A percentile compares a stretch with the other conserved stretches of the same genome.
Evolutionary conservation across 2,113 vertebrate species (phyloP).

Genomic region (Oceanodroma tethys): DNA sequence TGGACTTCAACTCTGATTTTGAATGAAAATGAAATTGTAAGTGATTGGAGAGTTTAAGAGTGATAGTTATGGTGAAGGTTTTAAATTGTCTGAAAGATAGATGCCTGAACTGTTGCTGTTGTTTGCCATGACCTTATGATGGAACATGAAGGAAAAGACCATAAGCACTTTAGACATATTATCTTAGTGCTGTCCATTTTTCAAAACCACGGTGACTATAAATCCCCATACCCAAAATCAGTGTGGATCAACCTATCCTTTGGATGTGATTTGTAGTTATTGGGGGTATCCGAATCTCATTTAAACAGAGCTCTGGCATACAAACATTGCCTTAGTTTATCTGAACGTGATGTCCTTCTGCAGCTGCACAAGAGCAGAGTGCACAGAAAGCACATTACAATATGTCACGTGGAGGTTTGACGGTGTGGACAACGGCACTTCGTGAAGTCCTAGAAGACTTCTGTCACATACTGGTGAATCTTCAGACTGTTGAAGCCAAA

Average conservation of each 20-base stretch:
- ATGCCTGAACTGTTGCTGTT: not conserved
- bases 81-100: conserved; percentile 1
- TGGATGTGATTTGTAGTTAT: not conserved
- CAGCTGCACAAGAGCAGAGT: not conserved
- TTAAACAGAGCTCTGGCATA: not conserved
- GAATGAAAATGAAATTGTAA: not conserved
- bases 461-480: not conserved
- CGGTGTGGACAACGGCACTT: not conserved
- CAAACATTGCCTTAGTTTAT: not conserved
- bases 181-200: not conserved
- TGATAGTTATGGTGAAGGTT: not conserved
- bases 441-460: not conserved
- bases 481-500: not conserved
- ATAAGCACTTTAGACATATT: not conserved
- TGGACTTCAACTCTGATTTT: not conserved
- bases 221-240: not conserved
- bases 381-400: not conserved
- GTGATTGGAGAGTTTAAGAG: not conserved
- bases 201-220: not conserved
- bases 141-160: not conserved
- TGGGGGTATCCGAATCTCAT: not conserved
- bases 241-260: not conserved
- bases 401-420: not conserved
- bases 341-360: not conserved
- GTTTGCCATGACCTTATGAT: not conserved